Conservation (phyloP, 2,113 vertebrate genomes). For the Aspiorhynchus laticeps region DNA sequence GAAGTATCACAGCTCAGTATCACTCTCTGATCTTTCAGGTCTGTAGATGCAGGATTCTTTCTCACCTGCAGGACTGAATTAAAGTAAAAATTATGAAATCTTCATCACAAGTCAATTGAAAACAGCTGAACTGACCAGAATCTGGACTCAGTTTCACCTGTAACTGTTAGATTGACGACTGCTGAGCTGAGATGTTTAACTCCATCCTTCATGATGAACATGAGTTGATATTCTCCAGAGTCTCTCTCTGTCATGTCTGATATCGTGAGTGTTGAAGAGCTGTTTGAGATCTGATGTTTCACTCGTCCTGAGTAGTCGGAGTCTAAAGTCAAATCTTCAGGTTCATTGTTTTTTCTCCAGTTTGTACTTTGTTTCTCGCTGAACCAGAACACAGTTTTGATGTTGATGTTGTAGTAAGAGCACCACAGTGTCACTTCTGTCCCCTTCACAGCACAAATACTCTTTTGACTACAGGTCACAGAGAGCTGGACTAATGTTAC, state of each 20-base stretch:
- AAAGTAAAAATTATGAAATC: neutral
- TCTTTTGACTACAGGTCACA: constrained; percentile 17
- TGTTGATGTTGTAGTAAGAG: neutral
- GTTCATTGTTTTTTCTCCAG: constrained; percentile 32
- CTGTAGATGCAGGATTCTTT: neutral
- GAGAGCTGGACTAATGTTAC: neutral
- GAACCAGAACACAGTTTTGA: constrained; percentile 44
- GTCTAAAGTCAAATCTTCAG: constrained; percentile 53
- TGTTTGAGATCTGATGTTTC: neutral
- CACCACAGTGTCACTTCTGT: neutral
- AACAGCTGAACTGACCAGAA: neutral
- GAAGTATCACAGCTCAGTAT: constrained; percentile 15
- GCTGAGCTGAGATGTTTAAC: neutral
- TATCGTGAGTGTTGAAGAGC: constrained; percentile 16
- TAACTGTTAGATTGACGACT: constrained; percentile 38
- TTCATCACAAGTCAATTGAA: neutral
- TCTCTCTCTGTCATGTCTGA: constrained; percentile 47
- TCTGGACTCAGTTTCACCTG: constrained; percentile 21
- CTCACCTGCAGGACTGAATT: constrained; percentile 38
- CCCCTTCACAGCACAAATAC: constrained; percentile 20
- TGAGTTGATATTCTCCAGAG: constrained; percentile 49
- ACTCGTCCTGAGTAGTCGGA: constrained; percentile 49
- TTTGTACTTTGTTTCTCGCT: constrained; percentile 40
- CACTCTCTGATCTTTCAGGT: neutral
- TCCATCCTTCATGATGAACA: constrained; percentile 40